phyloP scores from a whole-genome alignment of 2,113 vertebrate genomes.

The Uropsilus gracilis region DNA sequence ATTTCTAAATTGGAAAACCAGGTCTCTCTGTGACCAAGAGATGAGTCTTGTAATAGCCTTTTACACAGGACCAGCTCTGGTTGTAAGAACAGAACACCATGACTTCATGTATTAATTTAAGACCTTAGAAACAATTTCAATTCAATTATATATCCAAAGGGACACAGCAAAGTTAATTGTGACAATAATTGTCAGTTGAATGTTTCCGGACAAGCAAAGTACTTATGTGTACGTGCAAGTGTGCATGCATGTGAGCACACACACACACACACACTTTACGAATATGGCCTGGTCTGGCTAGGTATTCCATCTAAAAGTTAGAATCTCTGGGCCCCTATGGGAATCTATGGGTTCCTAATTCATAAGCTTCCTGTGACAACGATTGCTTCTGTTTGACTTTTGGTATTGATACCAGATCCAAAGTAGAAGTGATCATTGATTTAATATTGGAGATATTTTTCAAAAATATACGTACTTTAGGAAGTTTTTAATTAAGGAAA shows the following conservation, averaged over 20 bases:
- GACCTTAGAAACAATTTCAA: background rate
- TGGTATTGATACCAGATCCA: background rate
- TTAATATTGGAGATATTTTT: background rate
- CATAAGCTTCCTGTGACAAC: constrained; percentile 32
- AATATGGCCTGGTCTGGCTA: background rate
- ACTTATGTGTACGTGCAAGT: fast-evolving
- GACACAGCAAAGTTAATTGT: background rate
- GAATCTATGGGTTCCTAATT: background rate
- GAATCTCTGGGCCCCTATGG: too few relatives aligned
- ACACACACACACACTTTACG: background rate
- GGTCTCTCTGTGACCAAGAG: background rate
- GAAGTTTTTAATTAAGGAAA: background rate
- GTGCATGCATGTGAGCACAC: fast-evolving
- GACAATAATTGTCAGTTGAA: background rate
- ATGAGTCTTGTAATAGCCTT: background rate
- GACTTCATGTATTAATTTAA: background rate
- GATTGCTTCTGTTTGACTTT: constrained; percentile 45
- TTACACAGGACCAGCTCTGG: background rate
- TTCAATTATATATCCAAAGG: background rate
- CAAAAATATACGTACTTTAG: background rate
- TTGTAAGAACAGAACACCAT: background rate
- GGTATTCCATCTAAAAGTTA: background rate
- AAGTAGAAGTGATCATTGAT: background rate
- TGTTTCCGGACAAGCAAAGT: background rate
- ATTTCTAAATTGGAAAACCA: constrained; percentile 43